Evolutionary conservation across 2,797 vertebrate genomes (phyloP).

Genomic region (Thamnophis elegans): DNA sequence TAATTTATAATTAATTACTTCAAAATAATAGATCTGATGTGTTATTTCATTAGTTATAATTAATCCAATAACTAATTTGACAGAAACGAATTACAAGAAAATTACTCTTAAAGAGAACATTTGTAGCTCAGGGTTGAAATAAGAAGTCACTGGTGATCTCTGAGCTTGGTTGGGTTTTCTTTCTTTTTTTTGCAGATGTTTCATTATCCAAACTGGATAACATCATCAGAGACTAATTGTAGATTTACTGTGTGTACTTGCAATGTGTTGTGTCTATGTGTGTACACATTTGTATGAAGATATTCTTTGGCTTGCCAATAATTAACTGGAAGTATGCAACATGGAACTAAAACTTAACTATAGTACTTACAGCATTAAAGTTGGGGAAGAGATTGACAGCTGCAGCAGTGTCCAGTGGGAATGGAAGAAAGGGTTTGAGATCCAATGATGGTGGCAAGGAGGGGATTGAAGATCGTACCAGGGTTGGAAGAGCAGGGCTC

Average conservation of each 20-base stretch:
- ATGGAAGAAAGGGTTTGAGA: slow-evolving; percentile 92
- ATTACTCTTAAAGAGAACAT: slow-evolving; percentile 5
- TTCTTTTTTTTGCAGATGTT: not conserved
- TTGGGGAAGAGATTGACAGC: slow-evolving; percentile 90
- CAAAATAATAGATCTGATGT: slow-evolving; percentile 17
- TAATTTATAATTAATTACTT: slow-evolving; percentile 35
- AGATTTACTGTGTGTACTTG: not conserved
- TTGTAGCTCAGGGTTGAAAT: not conserved
- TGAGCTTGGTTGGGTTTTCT: not conserved
- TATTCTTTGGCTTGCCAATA: not conserved
- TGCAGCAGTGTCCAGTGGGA: slow-evolving; percentile 84
- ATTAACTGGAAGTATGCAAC: not conserved
- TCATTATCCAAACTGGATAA: not conserved
- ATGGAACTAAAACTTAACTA: not conserved
- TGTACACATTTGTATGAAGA: too few species aligned
- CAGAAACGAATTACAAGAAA: slow-evolving; percentile 24
- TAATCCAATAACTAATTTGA: slow-evolving; percentile 32
- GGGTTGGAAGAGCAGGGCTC: slow-evolving; percentile 88
- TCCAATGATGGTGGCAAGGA: slow-evolving; percentile 84
- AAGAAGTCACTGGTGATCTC: not conserved
- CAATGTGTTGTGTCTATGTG: too few species aligned
- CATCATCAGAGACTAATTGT: not conserved
- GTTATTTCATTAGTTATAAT: slow-evolving; percentile 38
- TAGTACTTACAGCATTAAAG: slow-evolving; percentile 87
- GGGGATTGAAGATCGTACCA: slow-evolving; percentile 86